Conservation (phyloP, 2,797 vertebrate genomes). For the Falco biarmicus region DNA sequence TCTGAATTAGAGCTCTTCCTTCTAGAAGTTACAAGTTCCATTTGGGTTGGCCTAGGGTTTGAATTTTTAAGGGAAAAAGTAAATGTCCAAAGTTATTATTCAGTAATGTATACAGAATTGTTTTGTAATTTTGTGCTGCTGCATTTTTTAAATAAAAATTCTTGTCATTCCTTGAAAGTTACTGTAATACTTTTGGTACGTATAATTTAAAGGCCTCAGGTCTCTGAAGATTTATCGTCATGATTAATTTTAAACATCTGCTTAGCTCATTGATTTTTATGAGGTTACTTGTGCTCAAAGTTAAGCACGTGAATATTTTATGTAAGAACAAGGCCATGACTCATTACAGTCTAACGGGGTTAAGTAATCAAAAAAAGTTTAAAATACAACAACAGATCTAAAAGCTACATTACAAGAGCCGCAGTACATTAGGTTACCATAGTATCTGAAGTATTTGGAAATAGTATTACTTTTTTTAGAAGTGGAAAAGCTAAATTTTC, state of each 20-base stretch:
- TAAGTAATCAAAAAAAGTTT: neutral
- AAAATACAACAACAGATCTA: neutral
- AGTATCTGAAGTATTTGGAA: neutral
- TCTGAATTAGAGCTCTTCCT: neutral
- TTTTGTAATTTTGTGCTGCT: neutral
- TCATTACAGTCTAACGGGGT: neutral
- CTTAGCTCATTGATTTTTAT: slow-evolving; percentile 42
- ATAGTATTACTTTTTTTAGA: neutral
- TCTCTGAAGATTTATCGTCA: slow-evolving; percentile 18
- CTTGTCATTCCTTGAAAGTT: neutral
- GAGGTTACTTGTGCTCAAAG: neutral
- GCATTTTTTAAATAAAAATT: neutral
- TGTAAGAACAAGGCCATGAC: neutral
- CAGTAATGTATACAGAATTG: neutral
- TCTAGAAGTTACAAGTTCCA: neutral
- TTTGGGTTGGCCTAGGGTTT: neutral
- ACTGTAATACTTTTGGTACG: neutral
- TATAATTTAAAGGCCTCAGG: neutral
- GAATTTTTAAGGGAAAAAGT: neutral
- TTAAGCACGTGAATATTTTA: slow-evolving; percentile 8
- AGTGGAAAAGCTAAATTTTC: neutral
- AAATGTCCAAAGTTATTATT: neutral
- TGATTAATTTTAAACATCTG: slow-evolving; percentile 29
- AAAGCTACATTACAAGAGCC: neutral
- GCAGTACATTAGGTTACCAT: rapidly evolving